phyloP scores from a whole-genome alignment of 2,888 invertebrate genomes.

The Cerastis leucographa region DNA sequence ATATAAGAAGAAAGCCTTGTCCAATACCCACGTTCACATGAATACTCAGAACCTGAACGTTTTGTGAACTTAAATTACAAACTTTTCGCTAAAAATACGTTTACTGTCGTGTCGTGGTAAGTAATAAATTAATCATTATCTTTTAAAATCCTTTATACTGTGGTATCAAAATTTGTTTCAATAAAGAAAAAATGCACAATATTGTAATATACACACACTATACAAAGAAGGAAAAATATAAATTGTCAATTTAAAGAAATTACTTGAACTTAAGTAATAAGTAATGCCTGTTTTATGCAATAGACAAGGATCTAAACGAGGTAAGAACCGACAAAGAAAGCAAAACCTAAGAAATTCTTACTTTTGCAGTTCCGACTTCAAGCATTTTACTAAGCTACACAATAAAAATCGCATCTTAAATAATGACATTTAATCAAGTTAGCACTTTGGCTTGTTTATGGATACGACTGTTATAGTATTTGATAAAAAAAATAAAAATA shows the following conservation, averaged over 20 bases:
- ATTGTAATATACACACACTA: neutral
- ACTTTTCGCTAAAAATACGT: slow-evolving; percentile 10
- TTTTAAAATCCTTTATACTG: neutral
- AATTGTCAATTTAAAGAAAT: too few relatives aligned
- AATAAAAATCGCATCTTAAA: too few relatives aligned
- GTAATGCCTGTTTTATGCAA: too few relatives aligned
- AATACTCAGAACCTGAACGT: slow-evolving; percentile 16
- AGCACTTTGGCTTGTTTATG: too few relatives aligned
- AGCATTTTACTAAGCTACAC: too few relatives aligned
- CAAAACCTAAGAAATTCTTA: too few relatives aligned
- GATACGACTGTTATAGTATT: neutral
- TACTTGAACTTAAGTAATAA: too few relatives aligned
- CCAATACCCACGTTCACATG: slow-evolving; percentile 28
- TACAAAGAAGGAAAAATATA: neutral
- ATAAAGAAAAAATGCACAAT: neutral
- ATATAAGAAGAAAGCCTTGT: slow-evolving; percentile 58
- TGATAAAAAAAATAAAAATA: neutral
- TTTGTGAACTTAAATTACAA: slow-evolving; percentile 29
- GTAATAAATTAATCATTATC: neutral
- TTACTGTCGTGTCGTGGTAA: neutral
- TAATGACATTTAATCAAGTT: too few relatives aligned
- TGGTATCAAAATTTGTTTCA: neutral
- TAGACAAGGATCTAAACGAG: too few relatives aligned
- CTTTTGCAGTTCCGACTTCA: too few relatives aligned
- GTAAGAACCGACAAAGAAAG: too few relatives aligned